These are phyloP conservation scores for Thermophis baileyi DNA, from an alignment of 2,113 vertebrate species.

Conservation along the genomic window DNA sequence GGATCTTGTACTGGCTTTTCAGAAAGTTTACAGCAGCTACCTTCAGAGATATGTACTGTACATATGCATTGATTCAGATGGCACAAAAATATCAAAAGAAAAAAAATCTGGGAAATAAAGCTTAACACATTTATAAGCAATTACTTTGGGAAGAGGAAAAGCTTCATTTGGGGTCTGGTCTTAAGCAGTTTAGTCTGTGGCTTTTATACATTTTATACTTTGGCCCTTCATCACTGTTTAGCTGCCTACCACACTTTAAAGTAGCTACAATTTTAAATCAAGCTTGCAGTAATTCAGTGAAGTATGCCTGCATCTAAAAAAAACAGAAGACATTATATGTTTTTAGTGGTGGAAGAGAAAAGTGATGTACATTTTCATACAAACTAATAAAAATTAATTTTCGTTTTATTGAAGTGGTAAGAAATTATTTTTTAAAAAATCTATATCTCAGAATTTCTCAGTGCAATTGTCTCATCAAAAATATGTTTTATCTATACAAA, in stretches of 20 bases:
- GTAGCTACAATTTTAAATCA: not conserved
- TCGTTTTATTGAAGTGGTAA: not conserved
- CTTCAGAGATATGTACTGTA: not conserved
- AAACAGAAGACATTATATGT: not conserved
- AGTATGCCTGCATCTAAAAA: not conserved
- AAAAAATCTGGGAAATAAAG: not conserved
- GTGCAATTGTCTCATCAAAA: not conserved
- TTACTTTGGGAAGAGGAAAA: not conserved
- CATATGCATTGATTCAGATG: not conserved
- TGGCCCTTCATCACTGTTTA: not conserved
- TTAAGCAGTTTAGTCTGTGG: not conserved
- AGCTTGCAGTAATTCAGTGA: not conserved
- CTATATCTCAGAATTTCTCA: not conserved
- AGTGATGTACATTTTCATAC: not conserved
- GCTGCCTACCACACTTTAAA: not conserved
- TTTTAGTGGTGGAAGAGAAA: not conserved
- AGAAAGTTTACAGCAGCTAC: not conserved
- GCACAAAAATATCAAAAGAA: not conserved
- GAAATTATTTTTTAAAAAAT: not conserved
- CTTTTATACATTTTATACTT: not conserved
- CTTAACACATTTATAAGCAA: not conserved
- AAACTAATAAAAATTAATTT: not conserved
- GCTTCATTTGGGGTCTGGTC: not conserved
- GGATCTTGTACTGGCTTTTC: slow-evolving; percentile 25
- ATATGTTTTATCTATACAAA: not conserved